Conservation (phyloP, 2,888 invertebrate species). For the Adineta ricciae region DNA sequence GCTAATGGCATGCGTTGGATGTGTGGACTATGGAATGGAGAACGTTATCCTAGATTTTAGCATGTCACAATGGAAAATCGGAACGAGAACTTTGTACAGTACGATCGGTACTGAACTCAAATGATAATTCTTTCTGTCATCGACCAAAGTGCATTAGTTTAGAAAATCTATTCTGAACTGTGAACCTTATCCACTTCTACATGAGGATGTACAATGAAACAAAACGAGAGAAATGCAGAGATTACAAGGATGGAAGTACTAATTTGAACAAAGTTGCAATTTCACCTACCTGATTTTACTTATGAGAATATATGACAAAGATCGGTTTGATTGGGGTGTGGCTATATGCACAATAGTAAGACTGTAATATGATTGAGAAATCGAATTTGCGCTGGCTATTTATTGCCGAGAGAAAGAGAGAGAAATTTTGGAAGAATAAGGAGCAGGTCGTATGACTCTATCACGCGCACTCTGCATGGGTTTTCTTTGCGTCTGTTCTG, state of each 20-base stretch:
- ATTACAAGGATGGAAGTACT: too few relatives aligned
- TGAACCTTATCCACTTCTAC: background rate
- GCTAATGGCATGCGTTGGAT: background rate
- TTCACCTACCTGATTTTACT: background rate
- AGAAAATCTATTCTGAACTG: background rate
- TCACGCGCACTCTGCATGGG: background rate
- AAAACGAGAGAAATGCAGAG: too few relatives aligned
- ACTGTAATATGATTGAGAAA: background rate
- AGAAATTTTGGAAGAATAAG: background rate
- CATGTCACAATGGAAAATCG: background rate
- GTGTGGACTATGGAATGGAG: background rate
- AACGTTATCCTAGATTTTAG: background rate
- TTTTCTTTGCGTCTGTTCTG: background rate
- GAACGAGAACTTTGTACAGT: background rate
- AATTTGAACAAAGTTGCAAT: background rate
- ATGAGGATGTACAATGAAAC: background rate
- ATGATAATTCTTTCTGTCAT: background rate
- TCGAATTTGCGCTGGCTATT: background rate
- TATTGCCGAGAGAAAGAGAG: background rate
- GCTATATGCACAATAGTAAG: background rate
- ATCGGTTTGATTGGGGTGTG: background rate
- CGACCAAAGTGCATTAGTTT: background rate
- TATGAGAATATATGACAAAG: background rate
- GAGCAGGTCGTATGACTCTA: background rate
- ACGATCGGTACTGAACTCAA: background rate